Evolutionary conservation across 2,797 vertebrate species (phyloP).

Genomic region (Pelodytes ibericus): DNA sequence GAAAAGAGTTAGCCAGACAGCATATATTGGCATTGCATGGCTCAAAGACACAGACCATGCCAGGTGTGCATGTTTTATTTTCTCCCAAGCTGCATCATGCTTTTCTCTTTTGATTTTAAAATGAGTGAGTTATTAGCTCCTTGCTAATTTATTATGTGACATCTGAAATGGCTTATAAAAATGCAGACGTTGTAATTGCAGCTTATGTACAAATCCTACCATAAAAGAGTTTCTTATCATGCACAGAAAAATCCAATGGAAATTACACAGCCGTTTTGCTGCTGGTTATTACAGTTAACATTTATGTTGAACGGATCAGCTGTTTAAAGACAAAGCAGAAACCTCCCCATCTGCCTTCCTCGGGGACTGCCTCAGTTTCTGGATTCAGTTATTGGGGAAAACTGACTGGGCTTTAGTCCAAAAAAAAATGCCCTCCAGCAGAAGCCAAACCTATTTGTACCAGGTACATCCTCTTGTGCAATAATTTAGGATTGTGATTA

Average conservation of each 20-base stretch:
- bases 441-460: slow-evolving; percentile 21
- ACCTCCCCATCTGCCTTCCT: slow-evolving; percentile 23
- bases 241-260: background rate
- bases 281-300: background rate
- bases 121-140: background rate
- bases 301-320: slow-evolving; percentile 3
- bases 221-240: background rate
- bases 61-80: slow-evolving; percentile 7
- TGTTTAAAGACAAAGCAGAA: slow-evolving; percentile 13
- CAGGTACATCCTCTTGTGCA: background rate
- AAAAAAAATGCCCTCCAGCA: slow-evolving; percentile 27
- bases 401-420: slow-evolving; percentile 5
- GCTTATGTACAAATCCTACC: slow-evolving; percentile 20
- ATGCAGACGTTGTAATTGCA: slow-evolving; percentile 16
- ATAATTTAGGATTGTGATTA: background rate
- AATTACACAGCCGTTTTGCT: slow-evolving; percentile 4
- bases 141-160: background rate
- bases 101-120: slow-evolving; percentile 6
- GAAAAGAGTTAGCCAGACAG: background rate
- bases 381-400: slow-evolving; percentile 25
- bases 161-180: slow-evolving; percentile 19
- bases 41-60: background rate
- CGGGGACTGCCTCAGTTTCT: background rate
- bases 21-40: background rate
- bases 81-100: background rate